Percentiles rank a stretch among this genome's conserved stretches.
phyloP scores from a whole-genome alignment of 2,888 invertebrate genomes.

The Orthosia incerta region DNA sequence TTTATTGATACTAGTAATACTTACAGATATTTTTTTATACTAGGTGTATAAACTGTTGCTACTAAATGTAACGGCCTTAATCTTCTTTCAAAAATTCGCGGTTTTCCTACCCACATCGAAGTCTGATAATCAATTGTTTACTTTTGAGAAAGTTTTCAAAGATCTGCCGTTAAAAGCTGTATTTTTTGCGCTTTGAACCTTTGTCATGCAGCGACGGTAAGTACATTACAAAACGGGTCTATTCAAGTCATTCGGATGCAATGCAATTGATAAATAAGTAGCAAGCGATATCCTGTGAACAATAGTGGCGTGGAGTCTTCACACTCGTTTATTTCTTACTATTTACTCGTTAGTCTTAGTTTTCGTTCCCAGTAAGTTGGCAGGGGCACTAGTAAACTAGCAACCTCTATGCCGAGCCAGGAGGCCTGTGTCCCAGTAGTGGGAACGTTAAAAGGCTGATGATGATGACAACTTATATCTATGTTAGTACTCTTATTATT shows the following conservation, averaged over 20 bases:
- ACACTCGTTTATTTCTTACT: neutral
- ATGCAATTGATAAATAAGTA: conserved; percentile 62
- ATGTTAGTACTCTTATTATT: too few species aligned
- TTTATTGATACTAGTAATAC: too few species aligned
- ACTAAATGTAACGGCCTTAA: too few species aligned
- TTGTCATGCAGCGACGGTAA: conserved; percentile 27
- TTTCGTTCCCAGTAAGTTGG: neutral
- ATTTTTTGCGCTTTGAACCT: neutral
- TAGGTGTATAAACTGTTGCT: too few species aligned
- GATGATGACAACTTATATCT: too few species aligned
- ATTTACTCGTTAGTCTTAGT: too few species aligned
- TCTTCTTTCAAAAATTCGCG: too few species aligned
- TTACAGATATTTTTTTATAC: too few species aligned
- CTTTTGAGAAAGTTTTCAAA: neutral
- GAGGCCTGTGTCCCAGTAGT: too few species aligned
- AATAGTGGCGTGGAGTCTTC: conserved; percentile 4
- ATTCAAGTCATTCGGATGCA: conserved; percentile 49
- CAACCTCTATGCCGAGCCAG: too few species aligned
- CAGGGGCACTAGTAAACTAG: neutral
- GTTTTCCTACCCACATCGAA: neutral
- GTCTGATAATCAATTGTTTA: neutral
- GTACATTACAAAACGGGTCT: conserved; percentile 35
- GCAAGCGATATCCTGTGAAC: conserved; percentile 52
- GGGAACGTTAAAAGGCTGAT: too few species aligned
- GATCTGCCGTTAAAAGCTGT: neutral